These are phyloP conservation scores for Drosophila multiciliata DNA, from an alignment of 2,888 invertebrate genomes.

Conservation along the genomic window DNA sequence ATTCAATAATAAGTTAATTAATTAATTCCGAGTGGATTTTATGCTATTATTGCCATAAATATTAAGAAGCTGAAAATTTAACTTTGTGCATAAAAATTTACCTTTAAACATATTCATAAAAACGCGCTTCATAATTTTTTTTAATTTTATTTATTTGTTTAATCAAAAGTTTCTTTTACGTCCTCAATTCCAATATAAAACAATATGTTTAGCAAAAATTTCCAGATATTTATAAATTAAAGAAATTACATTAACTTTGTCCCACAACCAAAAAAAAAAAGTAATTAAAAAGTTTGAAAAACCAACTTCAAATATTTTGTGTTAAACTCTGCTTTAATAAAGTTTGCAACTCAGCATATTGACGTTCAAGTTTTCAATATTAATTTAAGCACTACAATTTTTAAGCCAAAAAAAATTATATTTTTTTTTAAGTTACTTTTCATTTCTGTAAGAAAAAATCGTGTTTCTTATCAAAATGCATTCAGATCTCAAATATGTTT, in stretches of 20 bases:
- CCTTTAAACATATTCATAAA: background rate
- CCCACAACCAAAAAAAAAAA: background rate
- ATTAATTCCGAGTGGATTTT: background rate
- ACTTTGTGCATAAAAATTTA: background rate
- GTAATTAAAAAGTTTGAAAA: background rate
- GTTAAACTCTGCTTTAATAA: background rate
- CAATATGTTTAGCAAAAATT: background rate
- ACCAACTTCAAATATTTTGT: background rate
- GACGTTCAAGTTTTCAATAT: background rate
- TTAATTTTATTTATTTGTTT: background rate
- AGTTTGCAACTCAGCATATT: background rate
- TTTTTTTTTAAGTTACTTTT: background rate
- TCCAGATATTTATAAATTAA: background rate
- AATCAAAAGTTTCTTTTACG: background rate
- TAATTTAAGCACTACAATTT: background rate
- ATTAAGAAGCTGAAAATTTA: background rate
- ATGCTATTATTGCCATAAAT: background rate
- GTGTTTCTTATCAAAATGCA: conserved; percentile 1
- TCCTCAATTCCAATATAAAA: background rate
- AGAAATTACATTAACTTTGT: background rate
- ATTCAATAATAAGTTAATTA: background rate
- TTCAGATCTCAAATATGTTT: conserved; percentile 6
- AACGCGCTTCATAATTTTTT: background rate
- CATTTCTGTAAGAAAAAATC: background rate
- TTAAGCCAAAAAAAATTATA: too few species aligned